Evolutionary conservation across 1,140 invertebrate species (phyloP), one percentile per base, ranked within the genome.

Genomic region (Rhynchophorus ferrugineus): DNA sequence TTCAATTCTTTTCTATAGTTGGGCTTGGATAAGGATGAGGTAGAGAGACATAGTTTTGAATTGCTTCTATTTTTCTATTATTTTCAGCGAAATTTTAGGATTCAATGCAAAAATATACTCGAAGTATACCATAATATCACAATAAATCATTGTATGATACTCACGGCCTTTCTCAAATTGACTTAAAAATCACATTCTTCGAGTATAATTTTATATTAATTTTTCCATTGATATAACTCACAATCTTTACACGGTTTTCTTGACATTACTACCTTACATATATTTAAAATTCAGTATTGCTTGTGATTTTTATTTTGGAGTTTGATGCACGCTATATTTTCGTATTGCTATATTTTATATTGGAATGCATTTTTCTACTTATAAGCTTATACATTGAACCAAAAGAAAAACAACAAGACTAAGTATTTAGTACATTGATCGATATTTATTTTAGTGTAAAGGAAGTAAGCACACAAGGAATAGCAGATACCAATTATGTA

Each of bases 11-110:
- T 62, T 62, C 61, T 62, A 62, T 84, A 87, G 84, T 83, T 85
- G 81, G 83, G 82, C 82, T 82, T 85, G 83, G 83, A 85, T 79
- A 84, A 83, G 78, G 83, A 87, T 78, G 84, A 87, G 84, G 84
- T 85, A 87, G 83, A 59, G 49, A 52, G 56, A 59, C 73, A 60
- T 62, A 62, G 63, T 61, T 63, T 65, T 48, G 37, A 54, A 54
- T 18, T 37, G 51, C 51, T 54, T 54, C 11, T 39, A 14, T 45
- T 53, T 53, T 45, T 22, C 14, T 5, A 33, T 44, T 49, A 24
- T 22, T 43, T 24, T 24, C 11, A 13, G 19, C 21, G 21, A 21
- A 11, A 19, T n/a, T 29, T 6, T n/a, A 19, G 11, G 13, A 44
- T 13, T 6, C 24, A 29, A 11, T 29, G 24, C 11, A 29, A 29